These are phyloP conservation scores for Cryptoblepharus egeriae DNA, from an alignment of 2,797 vertebrate species.

Conservation along the genomic window DNA sequence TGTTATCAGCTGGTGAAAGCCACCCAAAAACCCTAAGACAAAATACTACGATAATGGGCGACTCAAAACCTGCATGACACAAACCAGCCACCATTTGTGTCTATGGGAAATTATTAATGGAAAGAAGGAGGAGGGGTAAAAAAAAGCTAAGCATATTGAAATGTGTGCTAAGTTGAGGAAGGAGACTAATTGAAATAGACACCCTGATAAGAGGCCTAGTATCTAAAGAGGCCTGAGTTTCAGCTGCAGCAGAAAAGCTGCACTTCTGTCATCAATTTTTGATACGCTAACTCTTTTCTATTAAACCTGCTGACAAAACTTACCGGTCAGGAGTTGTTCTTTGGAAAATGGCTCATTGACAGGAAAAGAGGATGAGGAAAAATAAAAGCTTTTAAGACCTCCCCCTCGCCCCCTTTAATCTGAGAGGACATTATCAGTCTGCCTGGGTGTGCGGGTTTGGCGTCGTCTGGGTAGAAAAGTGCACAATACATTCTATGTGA, in stretches of 20 bases:
- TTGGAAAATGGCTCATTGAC: slow-evolving; percentile 55
- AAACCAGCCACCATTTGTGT: slow-evolving; percentile 15
- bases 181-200: slow-evolving; percentile 38
- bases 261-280: slow-evolving; percentile 56
- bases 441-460: slow-evolving; percentile 70
- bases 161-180: slow-evolving; percentile 9
- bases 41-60: neutral
- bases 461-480: slow-evolving; percentile 72
- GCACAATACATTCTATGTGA: slow-evolving; percentile 76
- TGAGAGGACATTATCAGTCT: slow-evolving; percentile 72
- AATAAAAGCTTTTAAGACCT: slow-evolving; percentile 69
- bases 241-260: slow-evolving; percentile 46
- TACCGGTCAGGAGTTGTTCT: slow-evolving; percentile 51
- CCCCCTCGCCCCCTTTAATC: slow-evolving; percentile 41
- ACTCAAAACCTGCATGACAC: slow-evolving; percentile 9
- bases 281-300: slow-evolving; percentile 41
- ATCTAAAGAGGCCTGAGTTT: slow-evolving; percentile 44
- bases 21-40: neutral
- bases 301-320: slow-evolving; percentile 49
- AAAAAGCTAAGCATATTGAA: slow-evolving; percentile 15
- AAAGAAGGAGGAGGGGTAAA: neutral
- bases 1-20: slow-evolving; percentile 32
- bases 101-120: slow-evolving; percentile 26
- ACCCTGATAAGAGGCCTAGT: slow-evolving; percentile 60
- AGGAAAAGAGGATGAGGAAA: slow-evolving; percentile 33